phyloP scores from a whole-genome alignment of 1,140 invertebrate genomes.

The Cydia fagiglandana region DNA sequence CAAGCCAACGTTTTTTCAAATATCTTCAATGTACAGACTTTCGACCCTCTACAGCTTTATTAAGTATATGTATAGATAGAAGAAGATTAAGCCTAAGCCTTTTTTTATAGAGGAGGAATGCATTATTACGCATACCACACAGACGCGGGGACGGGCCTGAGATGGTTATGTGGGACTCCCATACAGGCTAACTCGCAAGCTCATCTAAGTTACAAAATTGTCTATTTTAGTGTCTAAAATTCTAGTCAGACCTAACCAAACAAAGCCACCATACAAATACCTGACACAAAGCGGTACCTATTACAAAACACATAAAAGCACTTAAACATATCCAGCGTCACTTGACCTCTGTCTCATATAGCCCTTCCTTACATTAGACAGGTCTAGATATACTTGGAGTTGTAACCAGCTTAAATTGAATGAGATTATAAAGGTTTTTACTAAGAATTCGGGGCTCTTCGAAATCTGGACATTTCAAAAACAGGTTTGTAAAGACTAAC shows the following conservation, averaged over 20 bases:
- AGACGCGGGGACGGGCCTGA: too few relatives aligned
- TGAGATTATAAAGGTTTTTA: not conserved
- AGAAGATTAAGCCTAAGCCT: too few relatives aligned
- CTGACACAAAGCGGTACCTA: constrained; percentile 39
- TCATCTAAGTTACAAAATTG: not conserved
- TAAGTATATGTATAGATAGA: too few relatives aligned
- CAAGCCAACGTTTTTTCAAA: too few relatives aligned
- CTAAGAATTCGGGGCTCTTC: not conserved
- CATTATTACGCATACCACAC: too few relatives aligned
- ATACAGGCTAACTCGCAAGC: not conserved
- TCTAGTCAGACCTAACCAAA: constrained; percentile 8
- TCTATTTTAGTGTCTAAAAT: not conserved
- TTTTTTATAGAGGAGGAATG: too few relatives aligned
- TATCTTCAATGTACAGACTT: too few relatives aligned
- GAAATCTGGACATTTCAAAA: constrained; percentile 30
- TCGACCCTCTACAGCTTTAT: too few relatives aligned
- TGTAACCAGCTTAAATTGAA: not conserved
- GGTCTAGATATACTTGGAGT: not conserved
- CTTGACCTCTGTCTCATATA: not conserved
- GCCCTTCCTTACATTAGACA: not conserved
- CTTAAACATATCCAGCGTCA: constrained; percentile 31
- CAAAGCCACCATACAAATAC: constrained; percentile 29
- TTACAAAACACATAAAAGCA: constrained; percentile 47
- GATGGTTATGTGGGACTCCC: too few relatives aligned
- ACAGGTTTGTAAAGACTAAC: constrained; percentile 59